These are phyloP conservation scores for Heliconius hortense DNA, from an alignment of 2,888 invertebrate species.

Conservation along the genomic window DNA sequence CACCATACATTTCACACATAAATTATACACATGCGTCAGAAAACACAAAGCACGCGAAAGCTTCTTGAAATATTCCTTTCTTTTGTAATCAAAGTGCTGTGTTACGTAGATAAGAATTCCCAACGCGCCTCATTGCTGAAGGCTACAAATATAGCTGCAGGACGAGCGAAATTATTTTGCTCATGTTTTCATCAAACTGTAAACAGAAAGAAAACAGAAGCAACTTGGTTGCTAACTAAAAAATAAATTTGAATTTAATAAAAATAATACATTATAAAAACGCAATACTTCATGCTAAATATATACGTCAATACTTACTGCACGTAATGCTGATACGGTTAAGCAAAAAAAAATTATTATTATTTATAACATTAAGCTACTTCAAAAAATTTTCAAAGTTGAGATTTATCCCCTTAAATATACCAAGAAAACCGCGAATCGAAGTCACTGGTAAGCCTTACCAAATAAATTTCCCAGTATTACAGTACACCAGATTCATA, in stretches of 20 bases:
- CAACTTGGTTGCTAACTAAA: slow-evolving; percentile 3
- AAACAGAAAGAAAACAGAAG: slow-evolving; percentile 51
- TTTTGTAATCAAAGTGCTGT: slow-evolving; percentile 79
- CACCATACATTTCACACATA: slow-evolving; percentile 38
- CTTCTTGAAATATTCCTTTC: slow-evolving; percentile 78
- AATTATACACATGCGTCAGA: slow-evolving; percentile 73
- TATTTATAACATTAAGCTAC: neutral
- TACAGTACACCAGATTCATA: slow-evolving; percentile 37
- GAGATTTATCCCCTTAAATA: slow-evolving; percentile 26
- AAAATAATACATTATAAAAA: neutral
- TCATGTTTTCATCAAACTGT: slow-evolving; percentile 66
- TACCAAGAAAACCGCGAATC: slow-evolving; percentile 28
- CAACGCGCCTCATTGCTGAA: slow-evolving; percentile 60
- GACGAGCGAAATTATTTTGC: slow-evolving; percentile 71
- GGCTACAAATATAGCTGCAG: slow-evolving; percentile 61
- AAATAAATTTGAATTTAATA: neutral
- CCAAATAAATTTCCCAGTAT: slow-evolving; percentile 31
- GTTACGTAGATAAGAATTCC: slow-evolving; percentile 78
- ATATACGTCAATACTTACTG: neutral
- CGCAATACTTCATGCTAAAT: neutral
- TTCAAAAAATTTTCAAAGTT: slow-evolving; percentile 16
- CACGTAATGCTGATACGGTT: neutral
- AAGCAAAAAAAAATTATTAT: neutral
- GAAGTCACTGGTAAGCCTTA: slow-evolving; percentile 33
- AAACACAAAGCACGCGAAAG: slow-evolving; percentile 67